Evolutionary conservation across 2,797 vertebrate genomes (phyloP), one percentile per base, ranked within the genome.

Genomic region (Iguana delicatissima): DNA sequence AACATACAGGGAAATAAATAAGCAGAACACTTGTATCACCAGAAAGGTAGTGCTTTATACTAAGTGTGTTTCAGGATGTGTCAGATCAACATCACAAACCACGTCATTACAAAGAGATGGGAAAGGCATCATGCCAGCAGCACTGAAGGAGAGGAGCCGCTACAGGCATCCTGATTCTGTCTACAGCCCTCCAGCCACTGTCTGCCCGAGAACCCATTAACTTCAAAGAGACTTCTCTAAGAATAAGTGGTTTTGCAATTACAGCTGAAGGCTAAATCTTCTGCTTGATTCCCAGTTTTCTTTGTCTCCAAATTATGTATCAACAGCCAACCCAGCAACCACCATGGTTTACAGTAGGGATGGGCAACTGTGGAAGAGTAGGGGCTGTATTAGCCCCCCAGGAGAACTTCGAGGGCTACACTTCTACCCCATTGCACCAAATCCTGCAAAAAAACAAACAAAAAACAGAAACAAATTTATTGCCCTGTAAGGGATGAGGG

Each of bases 191-290:
- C 85, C 72, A 93, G 91, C 86, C 92, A 93, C 89, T 92, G 77
- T 77, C 85, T 84, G 90, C 89, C 95, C 83, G 91, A 91, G 89
- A 91, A 86, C 88, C 80, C 92, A 94, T 91, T 93, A 91, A 96
- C 94, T 94, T 93, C 90, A 91, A 77, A 38, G 86, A 57, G 91
- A 93, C 83, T 87, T 89, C 82, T 87, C 46, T 42, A 55, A 35
- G 69, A 90, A 82, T 87, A 87, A 84, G 73, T 55, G 46, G 80
- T 87, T 84, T 91, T 35, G 83, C 88, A 92, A 59, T 89, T 91
- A 90, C 89, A 89, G 84, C 90, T 86, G 88, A 50, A 93, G 91
- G 93, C 92, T 82, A 81, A 96, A 2, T 89, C 92, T 91, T 93
- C 74, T 85, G 89, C 91, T 95, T 88, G 50, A 82, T 92, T 93